Evolutionary conservation across 64 coral and sea anemone genomes (phyloP).

Genomic region (Montipora capricornis): DNA sequence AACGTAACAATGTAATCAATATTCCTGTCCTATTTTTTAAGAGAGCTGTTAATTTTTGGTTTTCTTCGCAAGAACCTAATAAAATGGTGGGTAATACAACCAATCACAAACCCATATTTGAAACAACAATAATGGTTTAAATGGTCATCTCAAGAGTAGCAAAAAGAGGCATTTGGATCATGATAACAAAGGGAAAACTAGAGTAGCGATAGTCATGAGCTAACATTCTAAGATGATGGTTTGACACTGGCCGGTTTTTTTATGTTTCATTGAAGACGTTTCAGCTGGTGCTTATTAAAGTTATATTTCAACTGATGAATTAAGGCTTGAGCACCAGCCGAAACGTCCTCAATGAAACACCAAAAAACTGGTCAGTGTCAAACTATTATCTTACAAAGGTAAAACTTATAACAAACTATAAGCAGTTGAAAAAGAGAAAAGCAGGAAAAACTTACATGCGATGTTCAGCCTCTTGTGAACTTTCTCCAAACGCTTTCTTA

Average conservation of each 20-base stretch:
- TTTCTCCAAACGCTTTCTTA: constrained; percentile 51
- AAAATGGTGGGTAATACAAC: not conserved
- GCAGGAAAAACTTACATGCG: constrained; percentile 43
- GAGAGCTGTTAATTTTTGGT: not conserved
- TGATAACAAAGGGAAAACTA: not conserved
- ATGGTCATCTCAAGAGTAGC: not conserved
- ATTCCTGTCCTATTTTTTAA: not conserved
- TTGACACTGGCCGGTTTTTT: not conserved
- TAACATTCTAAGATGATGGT: not conserved
- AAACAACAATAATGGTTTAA: not conserved
- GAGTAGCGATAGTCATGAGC: not conserved
- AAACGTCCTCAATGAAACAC: not conserved
- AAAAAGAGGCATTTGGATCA: not conserved
- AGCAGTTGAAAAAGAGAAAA: not conserved
- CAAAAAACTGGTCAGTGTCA: not conserved
- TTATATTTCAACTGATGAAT: not conserved
- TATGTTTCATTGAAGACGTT: not conserved
- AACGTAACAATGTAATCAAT: not conserved
- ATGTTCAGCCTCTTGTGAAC: constrained; percentile 61
- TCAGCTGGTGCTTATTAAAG: not conserved
- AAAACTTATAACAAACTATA: not conserved
- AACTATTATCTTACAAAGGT: not conserved
- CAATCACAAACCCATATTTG: not conserved
- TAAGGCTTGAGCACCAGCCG: not conserved
- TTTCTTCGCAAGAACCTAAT: not conserved